Conservation (phyloP, 2,797 vertebrate genomes). For the Cheirogaleus major region DNA sequence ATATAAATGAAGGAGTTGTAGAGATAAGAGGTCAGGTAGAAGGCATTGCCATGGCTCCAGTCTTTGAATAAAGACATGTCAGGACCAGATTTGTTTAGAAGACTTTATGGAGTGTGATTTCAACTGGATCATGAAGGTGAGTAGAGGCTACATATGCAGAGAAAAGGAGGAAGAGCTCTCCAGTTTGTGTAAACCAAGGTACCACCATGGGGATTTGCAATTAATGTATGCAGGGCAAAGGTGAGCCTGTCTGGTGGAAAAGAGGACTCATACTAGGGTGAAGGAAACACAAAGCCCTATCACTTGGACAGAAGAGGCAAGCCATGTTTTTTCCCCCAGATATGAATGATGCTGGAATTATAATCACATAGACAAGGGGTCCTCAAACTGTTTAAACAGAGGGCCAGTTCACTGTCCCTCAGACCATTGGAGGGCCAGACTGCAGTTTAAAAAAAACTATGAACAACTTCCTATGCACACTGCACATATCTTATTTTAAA, state of each 20-base stretch:
- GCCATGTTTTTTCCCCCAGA: background rate
- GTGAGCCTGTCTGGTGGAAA: background rate
- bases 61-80: background rate
- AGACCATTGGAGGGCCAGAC: too few relatives aligned
- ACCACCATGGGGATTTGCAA: background rate
- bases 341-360: background rate
- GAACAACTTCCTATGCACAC: too few relatives aligned
- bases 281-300: background rate
- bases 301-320: background rate
- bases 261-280: background rate
- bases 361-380: background rate
- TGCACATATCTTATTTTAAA: too few relatives aligned
- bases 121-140: background rate
- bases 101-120: background rate
- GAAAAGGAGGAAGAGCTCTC: background rate
- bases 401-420: too few relatives aligned
- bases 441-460: too few relatives aligned
- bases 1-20: background rate
- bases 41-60: background rate
- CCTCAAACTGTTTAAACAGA: too few relatives aligned
- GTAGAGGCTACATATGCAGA: background rate
- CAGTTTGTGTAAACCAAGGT: background rate
- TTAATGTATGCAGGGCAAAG: background rate
- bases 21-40: background rate
- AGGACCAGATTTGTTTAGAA: background rate